Base-by-base conservation (phyloP, 2,888 invertebrate genomes). In the Polylopha cassiicola region DNA sequence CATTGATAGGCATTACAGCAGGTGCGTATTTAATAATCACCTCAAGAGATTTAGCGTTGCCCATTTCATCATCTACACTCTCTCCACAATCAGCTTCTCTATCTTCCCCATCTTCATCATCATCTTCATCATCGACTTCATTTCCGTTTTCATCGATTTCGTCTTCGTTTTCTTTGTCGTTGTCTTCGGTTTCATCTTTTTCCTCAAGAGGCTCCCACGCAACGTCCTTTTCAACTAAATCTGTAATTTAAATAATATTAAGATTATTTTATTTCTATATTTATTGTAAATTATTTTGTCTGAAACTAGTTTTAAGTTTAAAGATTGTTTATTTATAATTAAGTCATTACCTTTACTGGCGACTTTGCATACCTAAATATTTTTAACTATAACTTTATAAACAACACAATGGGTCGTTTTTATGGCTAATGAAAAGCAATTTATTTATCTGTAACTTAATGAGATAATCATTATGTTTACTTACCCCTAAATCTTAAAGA, bases 401-500 rank as follows among this genome's bases (percentile, higher is more conserved):
- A n/a, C n/a, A n/a, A n/a, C n/a, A n/a, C n/a, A n/a, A n/a, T n/a
- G n/a, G n/a, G n/a, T n/a, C n/a, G n/a, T n/a, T n/a, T n/a, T n/a
- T n/a, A n/a, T n/a, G n/a, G n/a, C n/a, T n/a, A n/a, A n/a, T n/a
- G n/a, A n/a, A n/a, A n/a, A n/a, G n/a, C n/a, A n/a, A n/a, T n/a
- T n/a, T n/a, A n/a, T n/a, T n/a, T n/a, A n/a, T n/a, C n/a, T n/a
- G n/a, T n/a, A n/a, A n/a, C n/a, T n/a, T n/a, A 23, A 15, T 8
- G n/a, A 21, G n/a, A 24, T 16, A 9, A 24, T 6, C 6, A 23
- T 14, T 4, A 18, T 17, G 10, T 22, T 17, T 20, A 30, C 11
- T 48, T 73, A 88, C 90, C 90, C 86, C 87, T 86, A 59, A 90
- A 89, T 51, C 89, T 77, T 29, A 89, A 72, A 10, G 89, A 80